A percentile compares a stretch with the other conserved stretches of the same genome.
Conservation (phyloP, 2,888 invertebrate genomes). For the Heliconius hortense region DNA sequence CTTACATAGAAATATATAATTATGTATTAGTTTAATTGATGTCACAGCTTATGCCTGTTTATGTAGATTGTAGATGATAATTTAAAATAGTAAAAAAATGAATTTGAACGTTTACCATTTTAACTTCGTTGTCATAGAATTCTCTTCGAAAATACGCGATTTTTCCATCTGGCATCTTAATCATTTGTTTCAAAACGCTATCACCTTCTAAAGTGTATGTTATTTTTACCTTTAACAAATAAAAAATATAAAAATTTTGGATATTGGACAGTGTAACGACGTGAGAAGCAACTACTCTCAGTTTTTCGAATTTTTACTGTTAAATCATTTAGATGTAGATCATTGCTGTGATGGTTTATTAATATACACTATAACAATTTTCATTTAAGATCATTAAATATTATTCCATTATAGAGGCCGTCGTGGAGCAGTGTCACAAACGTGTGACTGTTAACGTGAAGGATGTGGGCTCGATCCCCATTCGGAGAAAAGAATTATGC, state of each 20-base stretch:
- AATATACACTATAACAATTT: background rate
- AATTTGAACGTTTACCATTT: constrained; percentile 56
- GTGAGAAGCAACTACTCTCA: background rate
- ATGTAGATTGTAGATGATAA: background rate
- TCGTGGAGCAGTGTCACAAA: no score
- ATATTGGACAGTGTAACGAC: background rate
- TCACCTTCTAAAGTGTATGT: constrained; percentile 61
- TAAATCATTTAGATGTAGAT: no score
- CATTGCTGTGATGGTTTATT: background rate
- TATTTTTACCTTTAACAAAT: constrained; percentile 55
- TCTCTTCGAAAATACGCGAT: constrained; percentile 58
- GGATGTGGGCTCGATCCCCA: background rate
- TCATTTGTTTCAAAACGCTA: constrained; percentile 59
- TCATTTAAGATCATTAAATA: no score
- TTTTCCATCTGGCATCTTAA: constrained; percentile 58
- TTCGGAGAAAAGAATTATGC: background rate
- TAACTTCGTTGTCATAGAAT: constrained; percentile 58
- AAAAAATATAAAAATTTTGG: background rate
- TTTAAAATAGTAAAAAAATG: background rate
- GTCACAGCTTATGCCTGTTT: background rate
- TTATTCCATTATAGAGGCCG: no score
- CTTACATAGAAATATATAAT: background rate
- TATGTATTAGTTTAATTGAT: background rate
- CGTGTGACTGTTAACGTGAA: no score
- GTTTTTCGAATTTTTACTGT: background rate